Evolutionary conservation across 2,797 vertebrate genomes (phyloP).

Genomic region (Percopsis omiscomaycus): DNA sequence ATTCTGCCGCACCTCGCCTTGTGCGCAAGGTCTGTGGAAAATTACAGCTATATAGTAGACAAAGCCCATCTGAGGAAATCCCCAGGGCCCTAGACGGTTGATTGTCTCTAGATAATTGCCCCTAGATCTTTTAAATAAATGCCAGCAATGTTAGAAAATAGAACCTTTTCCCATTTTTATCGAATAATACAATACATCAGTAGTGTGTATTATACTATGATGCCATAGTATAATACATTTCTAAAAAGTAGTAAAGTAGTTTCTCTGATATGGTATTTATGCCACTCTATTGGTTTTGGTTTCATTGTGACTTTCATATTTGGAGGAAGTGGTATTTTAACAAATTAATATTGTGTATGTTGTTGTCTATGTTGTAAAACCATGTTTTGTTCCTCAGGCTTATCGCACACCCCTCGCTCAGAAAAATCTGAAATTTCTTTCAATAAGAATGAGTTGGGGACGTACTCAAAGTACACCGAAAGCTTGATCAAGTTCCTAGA

Average conservation of each 20-base stretch:
- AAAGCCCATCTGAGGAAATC: slow-evolving; percentile 67
- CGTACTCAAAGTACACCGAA: slow-evolving; percentile 59
- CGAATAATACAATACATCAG: too few relatives aligned
- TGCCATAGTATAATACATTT: too few relatives aligned
- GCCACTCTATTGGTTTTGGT: too few relatives aligned
- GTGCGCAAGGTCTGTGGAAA: slow-evolving; percentile 72
- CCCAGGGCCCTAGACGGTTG: slow-evolving; percentile 55
- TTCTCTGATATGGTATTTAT: too few relatives aligned
- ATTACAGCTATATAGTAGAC: slow-evolving; percentile 72
- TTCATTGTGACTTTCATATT: too few relatives aligned
- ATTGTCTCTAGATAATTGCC: slow-evolving; percentile 46
- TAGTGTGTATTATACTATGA: too few relatives aligned
- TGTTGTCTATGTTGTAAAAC: neutral
- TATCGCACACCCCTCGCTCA: slow-evolving; percentile 88
- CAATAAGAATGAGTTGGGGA: neutral
- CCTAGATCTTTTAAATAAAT: neutral
- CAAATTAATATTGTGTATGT: neutral
- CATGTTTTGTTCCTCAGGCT: slow-evolving; percentile 73
- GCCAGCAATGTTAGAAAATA: neutral
- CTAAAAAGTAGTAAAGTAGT: too few relatives aligned
- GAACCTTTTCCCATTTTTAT: neutral
- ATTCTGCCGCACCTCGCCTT: slow-evolving; percentile 60
- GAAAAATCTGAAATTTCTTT: slow-evolving; percentile 89
- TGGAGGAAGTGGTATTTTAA: too few relatives aligned
- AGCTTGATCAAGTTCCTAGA: slow-evolving; percentile 73